Evolutionary conservation across 2,113 vertebrate genomes (phyloP).

Genomic region (Cyanocitta stelleri): DNA sequence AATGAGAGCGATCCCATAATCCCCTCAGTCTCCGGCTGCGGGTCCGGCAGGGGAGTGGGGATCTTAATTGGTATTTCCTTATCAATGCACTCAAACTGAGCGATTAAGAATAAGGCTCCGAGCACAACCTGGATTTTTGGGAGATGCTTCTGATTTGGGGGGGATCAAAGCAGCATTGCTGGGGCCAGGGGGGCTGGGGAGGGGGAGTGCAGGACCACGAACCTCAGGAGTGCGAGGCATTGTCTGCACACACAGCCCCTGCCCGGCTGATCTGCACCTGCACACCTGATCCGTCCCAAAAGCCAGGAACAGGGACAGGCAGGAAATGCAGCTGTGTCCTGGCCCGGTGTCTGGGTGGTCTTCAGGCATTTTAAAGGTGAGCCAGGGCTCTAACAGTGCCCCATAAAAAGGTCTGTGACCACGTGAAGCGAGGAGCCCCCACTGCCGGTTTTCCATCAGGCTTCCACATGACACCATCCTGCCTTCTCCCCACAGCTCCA

Average conservation of each 20-base stretch:
- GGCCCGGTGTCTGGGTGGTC: background rate
- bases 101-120: background rate
- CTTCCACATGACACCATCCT: background rate
- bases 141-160: background rate
- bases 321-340: background rate
- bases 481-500: background rate
- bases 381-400: no score
- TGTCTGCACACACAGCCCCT: no score
- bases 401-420: no score
- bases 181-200: no score
- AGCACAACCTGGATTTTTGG: background rate
- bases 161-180: background rate
- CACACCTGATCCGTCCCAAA: background rate
- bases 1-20: background rate
- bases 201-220: no score
- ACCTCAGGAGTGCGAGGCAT: no score
- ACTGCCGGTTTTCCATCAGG: background rate
- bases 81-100: background rate
- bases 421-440: fast-evolving
- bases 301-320: no score
- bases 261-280: background rate
- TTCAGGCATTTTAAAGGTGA: background rate
- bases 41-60: background rate
- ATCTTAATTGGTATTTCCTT: background rate
- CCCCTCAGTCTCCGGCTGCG: no score